Base-by-base conservation (phyloP, 2,888 invertebrate genomes). In the Iphiclides podalirius region DNA sequence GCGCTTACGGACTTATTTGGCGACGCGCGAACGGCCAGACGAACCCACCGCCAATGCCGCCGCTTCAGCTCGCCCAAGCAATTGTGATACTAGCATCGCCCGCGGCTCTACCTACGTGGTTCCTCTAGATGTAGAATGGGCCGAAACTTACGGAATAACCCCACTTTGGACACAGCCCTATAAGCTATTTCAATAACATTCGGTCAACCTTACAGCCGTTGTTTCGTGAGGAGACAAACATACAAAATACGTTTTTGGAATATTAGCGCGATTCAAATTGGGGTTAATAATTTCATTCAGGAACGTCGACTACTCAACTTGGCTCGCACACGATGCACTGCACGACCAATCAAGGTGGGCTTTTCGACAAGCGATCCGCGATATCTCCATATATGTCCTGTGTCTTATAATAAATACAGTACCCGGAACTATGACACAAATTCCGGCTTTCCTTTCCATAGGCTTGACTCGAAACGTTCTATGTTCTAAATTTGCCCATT, bases 1-100 rank as follows among this genome's bases (percentile, higher is more conserved):
- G 74, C 63, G 61, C 66, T 70, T 75, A 79, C 78, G 81, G 81
- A 86, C 87, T 75, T 88, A 88, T 88, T 88, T 86, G 87, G 87
- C 64, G 79, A 82, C 79, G 77, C 31, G 72, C 79, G 71, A 61
- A 70, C 77, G 77, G 67, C 64, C 61, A 64, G 70, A 73, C 71
- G 72, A 72, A 54, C 60, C 53, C 41, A 67, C 16, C 33, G 33
- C 67, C 83, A 81, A 80, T 82, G 79, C 60, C 52, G 38, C 12
- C 39, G 41, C 37, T 49, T 53, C 36, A n/a, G n/a, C n/a, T n/a
- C n/a, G 26, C 41, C 12, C 40, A 36, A 40, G 28, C 43, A 43
- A 42, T 38, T 47, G 36, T 9, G 33, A 11, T 23, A 26, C 14
- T 4, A 20, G 20, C 6, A 4, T 4, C 20, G 20, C 20, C 20